These are phyloP conservation scores for Peromyscus maniculatus DNA, from an alignment of 2,113 vertebrate species.

Conservation along the genomic window DNA sequence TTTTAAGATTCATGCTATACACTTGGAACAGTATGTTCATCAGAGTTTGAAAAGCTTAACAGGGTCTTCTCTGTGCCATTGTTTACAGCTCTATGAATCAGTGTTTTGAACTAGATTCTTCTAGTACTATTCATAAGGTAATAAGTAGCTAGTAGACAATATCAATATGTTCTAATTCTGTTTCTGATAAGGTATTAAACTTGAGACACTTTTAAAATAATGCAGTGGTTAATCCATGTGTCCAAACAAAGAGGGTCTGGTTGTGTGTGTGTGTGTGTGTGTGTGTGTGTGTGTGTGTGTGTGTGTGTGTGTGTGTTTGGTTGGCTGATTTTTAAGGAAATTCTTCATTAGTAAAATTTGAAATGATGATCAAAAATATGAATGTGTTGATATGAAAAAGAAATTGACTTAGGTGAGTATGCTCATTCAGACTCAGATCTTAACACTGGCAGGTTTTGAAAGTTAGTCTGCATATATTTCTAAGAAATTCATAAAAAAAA, in stretches of 20 bases:
- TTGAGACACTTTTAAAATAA: constrained; percentile 34
- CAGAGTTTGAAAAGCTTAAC: neutral
- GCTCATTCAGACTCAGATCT: neutral
- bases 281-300: too few species aligned
- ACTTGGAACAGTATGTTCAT: neutral
- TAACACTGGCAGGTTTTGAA: neutral
- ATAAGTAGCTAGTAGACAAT: neutral
- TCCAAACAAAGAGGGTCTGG: neutral
- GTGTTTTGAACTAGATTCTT: neutral
- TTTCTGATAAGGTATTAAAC: neutral
- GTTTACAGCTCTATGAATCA: neutral
- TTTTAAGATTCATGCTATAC: too few species aligned
- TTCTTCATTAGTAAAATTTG: constrained; percentile 9
- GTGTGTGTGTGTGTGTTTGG: neutral
- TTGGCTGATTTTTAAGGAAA: constrained; percentile 49
- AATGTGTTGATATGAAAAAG: neutral
- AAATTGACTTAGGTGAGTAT: neutral
- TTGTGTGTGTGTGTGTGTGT: neutral
- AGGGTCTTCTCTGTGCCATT: neutral
- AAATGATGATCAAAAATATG: constrained; percentile 20
- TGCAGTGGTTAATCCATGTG: neutral
- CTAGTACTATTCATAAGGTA: neutral
- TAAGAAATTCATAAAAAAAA: neutral
- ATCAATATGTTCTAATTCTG: neutral
- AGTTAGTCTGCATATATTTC: neutral